phyloP scores from a whole-genome alignment of 2,797 vertebrate species.

The Neomorphus geoffroyi region DNA sequence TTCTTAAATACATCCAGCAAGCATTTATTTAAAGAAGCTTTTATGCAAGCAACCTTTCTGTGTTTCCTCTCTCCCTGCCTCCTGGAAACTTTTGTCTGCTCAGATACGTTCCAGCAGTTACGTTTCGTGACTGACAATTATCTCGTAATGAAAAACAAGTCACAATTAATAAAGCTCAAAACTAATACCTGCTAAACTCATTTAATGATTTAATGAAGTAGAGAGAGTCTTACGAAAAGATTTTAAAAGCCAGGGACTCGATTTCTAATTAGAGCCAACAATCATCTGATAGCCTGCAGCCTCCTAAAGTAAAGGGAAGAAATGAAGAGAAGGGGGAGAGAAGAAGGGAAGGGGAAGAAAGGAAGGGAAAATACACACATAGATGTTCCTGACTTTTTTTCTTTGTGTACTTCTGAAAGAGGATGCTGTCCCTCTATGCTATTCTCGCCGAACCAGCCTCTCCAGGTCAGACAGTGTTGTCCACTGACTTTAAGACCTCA shows the following conservation, averaged over 20 bases:
- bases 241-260: slow-evolving; percentile 70
- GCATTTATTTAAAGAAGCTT: neutral
- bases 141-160: slow-evolving; percentile 95
- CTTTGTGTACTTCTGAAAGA: neutral
- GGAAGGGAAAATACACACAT: too few species aligned
- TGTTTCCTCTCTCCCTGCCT: slow-evolving; percentile 12
- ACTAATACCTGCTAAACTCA: slow-evolving; percentile 84
- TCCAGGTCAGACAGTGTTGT: neutral
- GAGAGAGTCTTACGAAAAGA: slow-evolving; percentile 73
- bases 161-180: slow-evolving; percentile 95
- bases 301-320: neutral
- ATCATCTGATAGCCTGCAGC: slow-evolving; percentile 20
- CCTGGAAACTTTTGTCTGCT: slow-evolving; percentile 49
- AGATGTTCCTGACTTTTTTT: neutral
- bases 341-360: neutral
- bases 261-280: slow-evolving; percentile 76
- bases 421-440: neutral
- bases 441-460: neutral
- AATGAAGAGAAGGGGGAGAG: neutral
- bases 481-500: neutral
- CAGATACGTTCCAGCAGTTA: slow-evolving; percentile 70
- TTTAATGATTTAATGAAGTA: slow-evolving; percentile 88
- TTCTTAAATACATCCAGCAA: neutral
- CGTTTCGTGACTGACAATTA: slow-evolving; percentile 92
- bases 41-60: neutral